Evolutionary conservation across 2,888 invertebrate species (phyloP).

Genomic region (Hemithea aestivaria): DNA sequence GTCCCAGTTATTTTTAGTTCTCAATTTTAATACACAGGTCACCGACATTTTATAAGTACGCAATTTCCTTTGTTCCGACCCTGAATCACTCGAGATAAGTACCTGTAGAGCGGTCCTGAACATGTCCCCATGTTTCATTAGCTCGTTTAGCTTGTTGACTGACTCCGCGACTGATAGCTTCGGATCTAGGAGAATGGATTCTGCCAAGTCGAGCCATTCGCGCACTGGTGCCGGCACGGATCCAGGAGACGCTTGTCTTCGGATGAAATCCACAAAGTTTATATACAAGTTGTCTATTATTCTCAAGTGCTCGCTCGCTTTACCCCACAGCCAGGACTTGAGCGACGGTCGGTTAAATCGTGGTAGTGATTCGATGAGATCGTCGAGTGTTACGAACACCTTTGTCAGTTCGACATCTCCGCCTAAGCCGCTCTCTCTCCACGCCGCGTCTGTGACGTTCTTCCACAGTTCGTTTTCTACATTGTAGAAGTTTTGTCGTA

Average conservation of each 20-base stretch:
- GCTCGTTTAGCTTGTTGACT: slow-evolving; percentile 78
- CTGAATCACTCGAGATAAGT: slow-evolving; percentile 29
- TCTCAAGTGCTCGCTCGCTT: slow-evolving; percentile 79
- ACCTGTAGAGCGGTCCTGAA: slow-evolving; percentile 84
- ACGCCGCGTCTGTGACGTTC: slow-evolving; percentile 60
- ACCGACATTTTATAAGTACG: slow-evolving; percentile 28
- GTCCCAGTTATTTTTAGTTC: slow-evolving; percentile 15
- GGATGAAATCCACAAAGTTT: slow-evolving; percentile 81
- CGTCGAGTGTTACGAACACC: slow-evolving; percentile 77
- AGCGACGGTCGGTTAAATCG: slow-evolving; percentile 44
- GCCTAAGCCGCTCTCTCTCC: slow-evolving; percentile 55
- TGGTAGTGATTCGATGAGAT: slow-evolving; percentile 62
- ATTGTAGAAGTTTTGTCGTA: slow-evolving; percentile 78
- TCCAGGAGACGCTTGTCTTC: slow-evolving; percentile 57
- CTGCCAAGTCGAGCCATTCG: slow-evolving; percentile 81
- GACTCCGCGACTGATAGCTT: slow-evolving; percentile 77
- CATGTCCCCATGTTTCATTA: slow-evolving; percentile 79
- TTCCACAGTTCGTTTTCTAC: slow-evolving; percentile 77
- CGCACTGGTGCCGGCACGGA: slow-evolving; percentile 57
- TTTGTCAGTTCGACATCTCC: slow-evolving; percentile 79
- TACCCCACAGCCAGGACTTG: slow-evolving; percentile 81
- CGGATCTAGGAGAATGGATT: slow-evolving; percentile 82
- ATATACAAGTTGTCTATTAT: slow-evolving; percentile 83
- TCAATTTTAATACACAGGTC: slow-evolving; percentile 26
- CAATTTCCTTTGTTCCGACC: slow-evolving; percentile 25